Conservation (phyloP, 1,140 invertebrate species). For the Varroa destructor region DNA sequence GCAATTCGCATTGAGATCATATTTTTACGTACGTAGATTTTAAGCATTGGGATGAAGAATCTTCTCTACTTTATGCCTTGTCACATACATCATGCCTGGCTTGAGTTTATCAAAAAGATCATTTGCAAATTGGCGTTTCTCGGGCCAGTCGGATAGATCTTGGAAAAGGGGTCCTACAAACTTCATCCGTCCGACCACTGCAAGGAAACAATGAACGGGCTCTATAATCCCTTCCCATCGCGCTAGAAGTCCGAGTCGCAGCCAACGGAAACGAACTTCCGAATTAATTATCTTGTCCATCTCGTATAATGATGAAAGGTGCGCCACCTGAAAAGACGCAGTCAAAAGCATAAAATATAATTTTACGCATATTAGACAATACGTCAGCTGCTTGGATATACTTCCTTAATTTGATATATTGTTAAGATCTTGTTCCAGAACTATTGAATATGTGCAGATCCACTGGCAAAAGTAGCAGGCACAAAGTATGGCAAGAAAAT, state of each 20-base stretch:
- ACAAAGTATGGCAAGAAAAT: no score
- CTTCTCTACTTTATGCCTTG: background rate
- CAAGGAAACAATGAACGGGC: slow-evolving; percentile 58
- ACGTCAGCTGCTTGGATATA: background rate
- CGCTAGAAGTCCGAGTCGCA: slow-evolving; percentile 59
- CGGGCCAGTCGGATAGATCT: slow-evolving; percentile 37
- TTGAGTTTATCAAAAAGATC: slow-evolving; percentile 8
- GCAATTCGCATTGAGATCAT: no score
- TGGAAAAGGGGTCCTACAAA: slow-evolving; percentile 69
- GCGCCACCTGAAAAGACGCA: slow-evolving; percentile 47
- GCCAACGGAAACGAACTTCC: slow-evolving; percentile 61
- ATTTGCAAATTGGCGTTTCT: background rate
- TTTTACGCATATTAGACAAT: background rate
- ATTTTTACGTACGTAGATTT: no score
- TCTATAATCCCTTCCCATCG: slow-evolving; percentile 53
- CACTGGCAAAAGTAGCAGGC: background rate
- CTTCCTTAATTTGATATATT: background rate
- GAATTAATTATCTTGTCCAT: slow-evolving; percentile 55
- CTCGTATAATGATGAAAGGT: slow-evolving; percentile 54
- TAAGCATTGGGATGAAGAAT: no score
- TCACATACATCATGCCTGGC: background rate
- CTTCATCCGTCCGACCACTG: slow-evolving; percentile 73
- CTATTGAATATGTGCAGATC: slow-evolving; percentile 8
- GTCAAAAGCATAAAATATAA: slow-evolving; percentile 34
- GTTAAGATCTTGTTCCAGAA: background rate